phyloP scores from a whole-genome alignment of 2,888 invertebrate species.

The Dolichopus griseipennis region DNA sequence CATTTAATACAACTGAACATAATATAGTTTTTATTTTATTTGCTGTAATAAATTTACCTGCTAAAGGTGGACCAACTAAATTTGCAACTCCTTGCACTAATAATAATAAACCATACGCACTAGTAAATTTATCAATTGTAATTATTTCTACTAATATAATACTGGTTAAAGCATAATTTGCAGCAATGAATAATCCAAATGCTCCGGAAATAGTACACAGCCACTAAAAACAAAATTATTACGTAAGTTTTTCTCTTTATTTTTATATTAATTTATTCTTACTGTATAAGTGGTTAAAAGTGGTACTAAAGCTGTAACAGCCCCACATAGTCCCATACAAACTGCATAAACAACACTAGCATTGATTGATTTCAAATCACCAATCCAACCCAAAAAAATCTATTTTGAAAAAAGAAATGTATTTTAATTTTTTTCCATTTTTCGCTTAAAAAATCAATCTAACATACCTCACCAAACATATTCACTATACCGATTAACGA shows the following conservation, averaged over 20 bases:
- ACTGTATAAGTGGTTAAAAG: constrained; percentile 40
- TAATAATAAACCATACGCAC: constrained; percentile 79
- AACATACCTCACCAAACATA: constrained; percentile 74
- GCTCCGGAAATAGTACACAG: constrained; percentile 61
- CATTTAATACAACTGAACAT: no score
- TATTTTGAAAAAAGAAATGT: constrained; percentile 36
- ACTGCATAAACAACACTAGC: constrained; percentile 70
- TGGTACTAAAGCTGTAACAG: constrained; percentile 58
- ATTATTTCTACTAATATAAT: constrained; percentile 84
- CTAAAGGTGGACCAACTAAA: constrained; percentile 80
- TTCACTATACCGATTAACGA: constrained; percentile 81
- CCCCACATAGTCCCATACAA: constrained; percentile 67
- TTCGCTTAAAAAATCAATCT: background rate
- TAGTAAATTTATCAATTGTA: constrained; percentile 82
- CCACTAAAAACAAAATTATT: constrained; percentile 26
- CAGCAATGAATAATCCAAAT: constrained; percentile 84
- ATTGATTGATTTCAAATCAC: constrained; percentile 71
- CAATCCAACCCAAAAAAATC: constrained; percentile 79
- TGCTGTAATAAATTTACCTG: no score
- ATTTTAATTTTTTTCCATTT: background rate
- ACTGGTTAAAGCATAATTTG: constrained; percentile 84
- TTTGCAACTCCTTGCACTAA: constrained; percentile 86
- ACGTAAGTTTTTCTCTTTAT: no score
- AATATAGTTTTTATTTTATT: no score
- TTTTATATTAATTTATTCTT: background rate